Evolutionary conservation across 37 sponge, comb jelly and placozoan genomes (phyloP).

Genomic region (Halisarca cf. caerulea): DNA sequence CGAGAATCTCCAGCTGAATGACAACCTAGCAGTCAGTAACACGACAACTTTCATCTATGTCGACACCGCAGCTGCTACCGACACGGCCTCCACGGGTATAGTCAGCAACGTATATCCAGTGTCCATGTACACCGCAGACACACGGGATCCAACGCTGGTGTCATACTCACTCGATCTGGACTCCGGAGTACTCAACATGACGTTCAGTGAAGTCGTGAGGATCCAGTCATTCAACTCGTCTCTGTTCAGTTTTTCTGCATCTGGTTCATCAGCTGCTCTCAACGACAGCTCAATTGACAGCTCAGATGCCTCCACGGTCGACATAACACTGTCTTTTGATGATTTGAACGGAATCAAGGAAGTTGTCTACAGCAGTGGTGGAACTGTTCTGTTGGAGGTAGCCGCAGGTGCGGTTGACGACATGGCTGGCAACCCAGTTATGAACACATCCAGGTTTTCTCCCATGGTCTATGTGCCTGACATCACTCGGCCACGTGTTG

Average conservation of each 20-base stretch:
- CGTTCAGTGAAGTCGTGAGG: slow-evolving; percentile 70
- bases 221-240: slow-evolving; percentile 50
- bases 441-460: slow-evolving; percentile 11
- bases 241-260: slow-evolving; percentile 44
- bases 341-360: slow-evolving; percentile 74
- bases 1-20: slow-evolving; percentile 43
- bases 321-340: slow-evolving; percentile 40
- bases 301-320: slow-evolving; percentile 54
- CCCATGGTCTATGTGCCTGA: slow-evolving; percentile 58
- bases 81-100: slow-evolving; percentile 48
- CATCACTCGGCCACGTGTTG: slow-evolving; percentile 53
- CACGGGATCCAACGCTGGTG: slow-evolving; percentile 57
- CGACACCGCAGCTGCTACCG: slow-evolving; percentile 32
- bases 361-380: slow-evolving; percentile 35
- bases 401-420: slow-evolving; percentile 70
- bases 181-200: slow-evolving; percentile 74
- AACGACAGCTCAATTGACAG: slow-evolving; percentile 26
- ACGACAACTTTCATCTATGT: slow-evolving; percentile 57
- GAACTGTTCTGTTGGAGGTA: slow-evolving; percentile 45
- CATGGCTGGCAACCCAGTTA: slow-evolving; percentile 70
- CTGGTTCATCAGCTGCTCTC: slow-evolving; percentile 10
- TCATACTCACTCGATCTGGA: slow-evolving; percentile 71
- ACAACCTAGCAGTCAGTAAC: slow-evolving; percentile 45
- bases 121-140: slow-evolving; percentile 47
- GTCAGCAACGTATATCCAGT: slow-evolving; percentile 38